Base-by-base conservation (phyloP, 1,140 invertebrate genomes). In the Camponotus pennsylvanicus region DNA sequence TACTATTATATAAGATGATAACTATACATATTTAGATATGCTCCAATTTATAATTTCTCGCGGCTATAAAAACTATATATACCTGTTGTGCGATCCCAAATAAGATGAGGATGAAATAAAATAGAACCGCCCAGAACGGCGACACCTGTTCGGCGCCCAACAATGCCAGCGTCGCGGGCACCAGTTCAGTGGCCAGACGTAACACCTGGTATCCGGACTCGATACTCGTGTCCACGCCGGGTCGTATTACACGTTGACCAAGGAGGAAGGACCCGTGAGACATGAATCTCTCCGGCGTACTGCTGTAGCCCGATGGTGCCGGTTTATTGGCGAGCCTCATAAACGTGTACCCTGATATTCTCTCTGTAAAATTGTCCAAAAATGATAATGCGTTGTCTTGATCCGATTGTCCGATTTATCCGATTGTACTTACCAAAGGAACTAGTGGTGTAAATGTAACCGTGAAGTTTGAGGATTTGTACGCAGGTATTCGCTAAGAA, bases 41-140 rank as follows among this genome's bases (percentile, higher is more conserved):
- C 4, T 52, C 15, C 18, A 18, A 11, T 59, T 76, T 2, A 8
- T n/a, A 27, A 18, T n/a, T 13, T 52, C 0, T 52, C 11, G n/a
- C 37, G n/a, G 15, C 3, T 27, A 3, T 1, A 11, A 13, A 66
- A 66, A 13, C 0, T 9, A 9, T n/a, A 13, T 13, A 45, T 45
- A 96, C 96, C 95, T 98, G 97, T 92, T 98, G 98, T 3, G 97
- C 97, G 34, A 99, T 96, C 0, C 98, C 98, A 92, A 99, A 98
- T 75, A 98, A 95, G 73, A 98, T 97, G 70, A 98, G 96, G 67
- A 97, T 97, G 89, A 98, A 97, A 94, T 98, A 99, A 90, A 98
- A 98, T 18, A 98, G 96, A 9, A 98, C 97, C 0, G 97, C 97
- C 98, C 98, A 99, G 91, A 98, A 98, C 15, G 97, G 97, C 0